Base-by-base conservation (phyloP, 2,888 invertebrate species). In the Spodoptera exigua region DNA sequence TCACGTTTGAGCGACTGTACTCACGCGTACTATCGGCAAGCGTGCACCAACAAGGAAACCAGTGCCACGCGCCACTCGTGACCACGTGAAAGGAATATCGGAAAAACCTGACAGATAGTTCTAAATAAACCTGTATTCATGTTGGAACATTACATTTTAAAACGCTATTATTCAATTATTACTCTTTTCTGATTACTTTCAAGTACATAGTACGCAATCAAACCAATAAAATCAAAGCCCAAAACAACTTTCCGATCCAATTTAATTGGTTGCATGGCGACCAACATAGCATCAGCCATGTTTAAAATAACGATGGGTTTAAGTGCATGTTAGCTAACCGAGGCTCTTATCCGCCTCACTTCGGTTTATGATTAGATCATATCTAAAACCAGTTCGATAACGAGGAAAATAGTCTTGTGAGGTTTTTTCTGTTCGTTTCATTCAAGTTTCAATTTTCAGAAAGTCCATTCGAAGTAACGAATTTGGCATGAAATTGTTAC, bases 331-430 rank as follows among this genome's bases (percentile, higher is more conserved):
- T 56, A 59, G 55, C 49, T 39, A 53, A 63, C 43, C 27, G 12
- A 40, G 17, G 13, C 44, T 59, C 45, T 70, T 60, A 69, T 60
- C 61, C 53, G 21, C 67, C 51, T 62, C 61, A 71, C 57, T 41
- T 43, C 53, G 49, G 61, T 51, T 72, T 72, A 62, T 65, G 55
- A 56, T 59, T 60, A 51, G 53, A 72, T 68, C 62, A 56, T 70
- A 67, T 67, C 68, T 65, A 55, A 69, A 78, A 70, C 75, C 55
- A 62, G 67, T 65, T 57, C 59, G 47, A 57, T 54, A 58, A 47
- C 47, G 35, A 57, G 47, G 48, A 53, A 61, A 58, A 41, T 52
- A 52, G 54, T 48, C 60, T 61, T 69, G n/a, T 35, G 36, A 57
- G 57, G 44, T 45, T 48, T 49, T 47, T 45, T 53, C n/a, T 57